These are phyloP conservation scores for Apomyelois bistriatella DNA, from an alignment of 2,888 invertebrate species.

Conservation along the genomic window DNA sequence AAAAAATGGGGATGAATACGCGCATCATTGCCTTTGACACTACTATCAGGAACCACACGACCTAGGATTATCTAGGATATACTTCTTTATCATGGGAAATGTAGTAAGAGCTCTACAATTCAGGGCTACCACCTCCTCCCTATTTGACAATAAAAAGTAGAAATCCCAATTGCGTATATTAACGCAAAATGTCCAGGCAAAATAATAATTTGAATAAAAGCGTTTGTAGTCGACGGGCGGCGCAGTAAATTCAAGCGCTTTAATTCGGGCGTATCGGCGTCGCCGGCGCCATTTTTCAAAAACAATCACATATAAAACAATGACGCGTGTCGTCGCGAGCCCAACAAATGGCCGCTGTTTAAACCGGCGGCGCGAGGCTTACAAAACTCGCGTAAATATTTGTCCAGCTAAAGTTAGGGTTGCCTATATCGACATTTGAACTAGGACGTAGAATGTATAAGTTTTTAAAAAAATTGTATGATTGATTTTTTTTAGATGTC, in stretches of 20 bases:
- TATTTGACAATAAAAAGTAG: too few relatives aligned
- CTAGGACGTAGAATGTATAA: too few relatives aligned
- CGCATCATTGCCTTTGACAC: too few relatives aligned
- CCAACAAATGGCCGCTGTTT: slow-evolving; percentile 31
- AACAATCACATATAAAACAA: slow-evolving; percentile 62
- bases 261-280: slow-evolving; percentile 41
- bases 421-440: too few relatives aligned
- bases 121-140: too few relatives aligned
- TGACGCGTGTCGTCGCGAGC: slow-evolving; percentile 48
- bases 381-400: slow-evolving; percentile 10
- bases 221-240: slow-evolving; percentile 12
- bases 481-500: background rate
- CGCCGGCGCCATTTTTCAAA: slow-evolving; percentile 54
- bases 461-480: too few relatives aligned
- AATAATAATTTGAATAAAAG: background rate
- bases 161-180: too few relatives aligned
- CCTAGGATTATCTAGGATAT: too few relatives aligned
- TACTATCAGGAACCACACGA: too few relatives aligned
- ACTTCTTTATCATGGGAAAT: too few relatives aligned
- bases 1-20: too few relatives aligned
- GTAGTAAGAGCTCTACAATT: too few relatives aligned
- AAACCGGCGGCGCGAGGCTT: background rate
- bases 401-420: background rate
- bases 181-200: background rate
- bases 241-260: slow-evolving; percentile 52